Conservation (phyloP, 2,888 invertebrate species). For the Argyra leucocephala region DNA sequence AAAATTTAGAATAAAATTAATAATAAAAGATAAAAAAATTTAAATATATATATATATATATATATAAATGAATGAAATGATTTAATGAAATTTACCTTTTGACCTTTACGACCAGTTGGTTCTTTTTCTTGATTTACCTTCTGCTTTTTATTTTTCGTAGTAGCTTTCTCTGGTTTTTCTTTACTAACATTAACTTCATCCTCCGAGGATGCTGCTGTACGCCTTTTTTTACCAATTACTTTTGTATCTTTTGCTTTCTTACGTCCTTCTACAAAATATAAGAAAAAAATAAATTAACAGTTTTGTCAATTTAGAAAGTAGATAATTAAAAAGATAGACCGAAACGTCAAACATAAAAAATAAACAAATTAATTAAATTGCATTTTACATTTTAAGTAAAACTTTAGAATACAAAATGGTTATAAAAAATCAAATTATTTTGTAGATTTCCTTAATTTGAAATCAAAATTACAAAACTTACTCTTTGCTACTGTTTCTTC, state of each 20-base stretch:
- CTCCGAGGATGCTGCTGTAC: slow-evolving; percentile 41
- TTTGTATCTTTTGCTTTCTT: slow-evolving; percentile 60
- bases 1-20: neutral
- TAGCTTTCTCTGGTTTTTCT: slow-evolving; percentile 16
- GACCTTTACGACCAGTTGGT: slow-evolving; percentile 40
- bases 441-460: too few relatives aligned
- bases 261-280: slow-evolving; percentile 49
- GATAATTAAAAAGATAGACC: neutral
- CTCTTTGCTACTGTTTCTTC: slow-evolving; percentile 55
- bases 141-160: slow-evolving; percentile 45
- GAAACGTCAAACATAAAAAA: neutral
- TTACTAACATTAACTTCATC: slow-evolving; percentile 33
- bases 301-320: too few relatives aligned
- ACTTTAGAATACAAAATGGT: neutral
- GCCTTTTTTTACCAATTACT: slow-evolving; percentile 52
- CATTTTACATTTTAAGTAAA: slow-evolving; percentile 7
- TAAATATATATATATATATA: neutral
- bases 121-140: slow-evolving; percentile 47
- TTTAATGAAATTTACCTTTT: slow-evolving; percentile 42
- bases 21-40: slow-evolving; percentile 1
- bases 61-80: slow-evolving; percentile 21
- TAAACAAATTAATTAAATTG: slow-evolving; percentile 8
- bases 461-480: too few relatives aligned
- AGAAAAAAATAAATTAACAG: too few relatives aligned
- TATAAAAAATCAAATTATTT: slow-evolving; percentile 9